These are phyloP conservation scores for Lepidonotus clava DNA, from an alignment of 2,888 invertebrate species.

Conservation along the genomic window DNA sequence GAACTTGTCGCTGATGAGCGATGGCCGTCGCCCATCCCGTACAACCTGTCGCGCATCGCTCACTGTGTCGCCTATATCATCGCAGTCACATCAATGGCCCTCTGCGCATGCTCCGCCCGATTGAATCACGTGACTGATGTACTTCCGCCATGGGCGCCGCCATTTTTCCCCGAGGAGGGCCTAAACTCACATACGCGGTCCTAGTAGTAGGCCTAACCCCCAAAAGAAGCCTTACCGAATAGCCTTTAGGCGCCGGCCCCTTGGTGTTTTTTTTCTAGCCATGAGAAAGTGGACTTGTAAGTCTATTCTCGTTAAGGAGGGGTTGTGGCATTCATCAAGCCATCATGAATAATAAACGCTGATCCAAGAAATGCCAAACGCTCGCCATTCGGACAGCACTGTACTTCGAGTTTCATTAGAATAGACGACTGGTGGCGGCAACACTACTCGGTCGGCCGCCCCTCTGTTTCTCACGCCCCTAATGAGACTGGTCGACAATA, in stretches of 20 bases:
- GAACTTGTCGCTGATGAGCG: too few species aligned
- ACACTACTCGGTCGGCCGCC: too few species aligned
- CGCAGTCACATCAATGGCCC: slow-evolving; percentile 24
- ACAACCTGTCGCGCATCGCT: neutral
- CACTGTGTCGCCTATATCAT: slow-evolving; percentile 2
- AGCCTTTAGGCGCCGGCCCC: too few species aligned
- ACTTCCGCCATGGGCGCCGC: neutral
- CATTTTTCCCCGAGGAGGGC: neutral
- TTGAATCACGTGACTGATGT: slow-evolving; percentile 41
- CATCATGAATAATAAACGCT: slow-evolving; percentile 1
- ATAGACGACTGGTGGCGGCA: too few species aligned
- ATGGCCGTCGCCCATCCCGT: too few species aligned
- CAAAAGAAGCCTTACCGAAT: too few species aligned
- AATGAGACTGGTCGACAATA: too few species aligned
- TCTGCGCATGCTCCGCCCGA: slow-evolving; percentile 9
- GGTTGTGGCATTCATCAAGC: neutral
- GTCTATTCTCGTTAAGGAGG: neutral
- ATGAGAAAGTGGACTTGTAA: neutral
- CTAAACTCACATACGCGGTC: too few species aligned
- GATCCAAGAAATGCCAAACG: neutral
- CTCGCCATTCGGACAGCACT: neutral
- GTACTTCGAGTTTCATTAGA: too few species aligned
- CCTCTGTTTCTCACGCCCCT: too few species aligned
- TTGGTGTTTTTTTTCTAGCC: too few species aligned
- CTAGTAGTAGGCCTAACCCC: too few species aligned